phyloP scores from a whole-genome alignment of 2,797 vertebrate genomes.

The Siniperca undulata region DNA sequence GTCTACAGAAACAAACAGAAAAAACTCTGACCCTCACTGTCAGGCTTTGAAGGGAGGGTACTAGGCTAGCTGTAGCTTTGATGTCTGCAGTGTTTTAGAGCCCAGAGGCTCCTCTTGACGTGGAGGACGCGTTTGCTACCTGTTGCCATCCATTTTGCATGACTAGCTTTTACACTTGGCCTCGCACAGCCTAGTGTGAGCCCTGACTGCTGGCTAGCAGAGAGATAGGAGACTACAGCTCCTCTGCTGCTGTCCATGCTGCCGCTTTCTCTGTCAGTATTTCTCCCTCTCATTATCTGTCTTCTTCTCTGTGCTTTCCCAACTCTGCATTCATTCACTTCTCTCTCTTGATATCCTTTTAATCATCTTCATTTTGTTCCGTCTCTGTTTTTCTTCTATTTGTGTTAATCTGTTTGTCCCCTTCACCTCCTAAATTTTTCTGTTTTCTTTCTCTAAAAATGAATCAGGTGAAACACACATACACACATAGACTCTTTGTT shows the following conservation, averaged over 20 bases:
- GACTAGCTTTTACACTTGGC: constrained; percentile 54
- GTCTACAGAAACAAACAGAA: constrained; percentile 55
- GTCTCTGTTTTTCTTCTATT: constrained; percentile 11
- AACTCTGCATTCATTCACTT: neutral
- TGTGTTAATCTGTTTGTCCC: constrained; percentile 22
- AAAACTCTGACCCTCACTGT: constrained; percentile 45
- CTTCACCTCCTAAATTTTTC: constrained; percentile 14
- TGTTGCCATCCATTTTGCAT: constrained; percentile 75
- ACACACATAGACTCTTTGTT: constrained; percentile 31
- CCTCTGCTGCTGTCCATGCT: constrained; percentile 13
- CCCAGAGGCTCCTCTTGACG: constrained; percentile 55
- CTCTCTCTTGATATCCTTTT: constrained; percentile 28
- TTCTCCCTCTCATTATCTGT: constrained; percentile 30
- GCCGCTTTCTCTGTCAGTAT: constrained; percentile 13
- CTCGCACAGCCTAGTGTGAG: constrained; percentile 30
- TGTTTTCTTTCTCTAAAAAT: constrained; percentile 47
- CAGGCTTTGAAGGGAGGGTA: constrained; percentile 51
- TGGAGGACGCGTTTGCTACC: constrained; percentile 63
- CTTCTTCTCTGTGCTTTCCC: constrained; percentile 10
- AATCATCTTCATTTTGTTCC: constrained; percentile 31
- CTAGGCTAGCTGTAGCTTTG: constrained; percentile 63
- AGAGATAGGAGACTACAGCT: constrained; percentile 19
- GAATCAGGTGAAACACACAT: constrained; percentile 38
- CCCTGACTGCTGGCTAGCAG: constrained; percentile 37
- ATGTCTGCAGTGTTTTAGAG: constrained; percentile 59